Evolutionary conservation across 2,888 invertebrate genomes (phyloP).

Genomic region (Heliconius erato): DNA sequence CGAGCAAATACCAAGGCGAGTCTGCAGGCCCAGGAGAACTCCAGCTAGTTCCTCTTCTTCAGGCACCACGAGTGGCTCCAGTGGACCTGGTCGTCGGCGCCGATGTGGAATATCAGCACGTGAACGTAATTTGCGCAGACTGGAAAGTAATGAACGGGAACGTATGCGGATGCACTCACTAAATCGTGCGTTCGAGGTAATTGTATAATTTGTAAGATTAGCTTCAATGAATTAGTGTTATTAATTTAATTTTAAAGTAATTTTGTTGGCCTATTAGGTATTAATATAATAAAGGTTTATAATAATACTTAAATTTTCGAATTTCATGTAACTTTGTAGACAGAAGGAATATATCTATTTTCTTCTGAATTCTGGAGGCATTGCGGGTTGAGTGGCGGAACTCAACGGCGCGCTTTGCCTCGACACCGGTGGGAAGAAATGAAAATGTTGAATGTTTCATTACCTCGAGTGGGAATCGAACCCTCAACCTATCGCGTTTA

Average conservation of each 20-base stretch:
- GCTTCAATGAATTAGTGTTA: slow-evolving; percentile 16
- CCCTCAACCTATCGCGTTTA: no score
- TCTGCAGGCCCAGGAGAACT: slow-evolving; percentile 67
- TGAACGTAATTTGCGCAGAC: slow-evolving; percentile 93
- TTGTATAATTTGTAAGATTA: slow-evolving; percentile 35
- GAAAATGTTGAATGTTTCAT: no score
- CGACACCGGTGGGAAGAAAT: no score
- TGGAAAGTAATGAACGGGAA: slow-evolving; percentile 96
- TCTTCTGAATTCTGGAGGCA: no score
- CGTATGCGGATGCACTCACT: slow-evolving; percentile 96
- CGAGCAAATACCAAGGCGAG: slow-evolving; percentile 66
- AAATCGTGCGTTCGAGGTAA: slow-evolving; percentile 95
- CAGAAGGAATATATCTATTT: no score
- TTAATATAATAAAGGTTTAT: neutral
- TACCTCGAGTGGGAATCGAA: no score
- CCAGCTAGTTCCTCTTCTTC: slow-evolving; percentile 67
- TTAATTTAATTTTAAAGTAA: slow-evolving; percentile 14
- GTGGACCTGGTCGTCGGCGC: slow-evolving; percentile 85
- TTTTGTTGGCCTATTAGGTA: neutral
- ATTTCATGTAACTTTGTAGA: no score
- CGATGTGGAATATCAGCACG: slow-evolving; percentile 92
- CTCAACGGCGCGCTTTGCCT: no score
- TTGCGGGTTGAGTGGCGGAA: no score
- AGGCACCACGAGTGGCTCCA: slow-evolving; percentile 64
- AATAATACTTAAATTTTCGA: no score